phyloP scores from a whole-genome alignment of 2,888 invertebrate genomes.

The Synanthedon andrenaeformis region DNA sequence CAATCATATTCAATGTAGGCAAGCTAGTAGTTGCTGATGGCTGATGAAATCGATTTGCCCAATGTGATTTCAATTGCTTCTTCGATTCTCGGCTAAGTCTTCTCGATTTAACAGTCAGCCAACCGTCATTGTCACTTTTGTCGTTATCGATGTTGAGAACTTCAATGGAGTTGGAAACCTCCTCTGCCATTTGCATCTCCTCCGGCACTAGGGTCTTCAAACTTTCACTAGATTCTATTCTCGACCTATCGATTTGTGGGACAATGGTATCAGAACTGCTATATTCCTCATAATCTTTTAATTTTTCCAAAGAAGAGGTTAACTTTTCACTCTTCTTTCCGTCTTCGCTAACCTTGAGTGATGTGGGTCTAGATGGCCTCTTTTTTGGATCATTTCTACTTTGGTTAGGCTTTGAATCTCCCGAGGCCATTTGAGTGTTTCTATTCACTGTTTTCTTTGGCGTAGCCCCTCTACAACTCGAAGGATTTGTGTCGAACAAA shows the following conservation, averaged over 20 bases:
- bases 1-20: slow-evolving; percentile 75
- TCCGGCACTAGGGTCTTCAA: slow-evolving; percentile 62
- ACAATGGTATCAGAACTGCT: slow-evolving; percentile 72
- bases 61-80: slow-evolving; percentile 75
- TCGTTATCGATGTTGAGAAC: slow-evolving; percentile 51
- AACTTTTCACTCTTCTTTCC: slow-evolving; percentile 33
- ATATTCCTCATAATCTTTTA: slow-evolving; percentile 49
- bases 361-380: slow-evolving; percentile 35
- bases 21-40: slow-evolving; percentile 86
- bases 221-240: slow-evolving; percentile 63
- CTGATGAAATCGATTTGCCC: slow-evolving; percentile 82
- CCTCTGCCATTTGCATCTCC: slow-evolving; percentile 27
- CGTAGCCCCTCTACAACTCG: slow-evolving; percentile 22
- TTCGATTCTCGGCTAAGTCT: slow-evolving; percentile 69
- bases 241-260: slow-evolving; percentile 48
- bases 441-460: slow-evolving; percentile 30
- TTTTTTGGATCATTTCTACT: slow-evolving; percentile 39
- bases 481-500: slow-evolving; percentile 42
- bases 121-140: slow-evolving; percentile 76
- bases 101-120: slow-evolving; percentile 89
- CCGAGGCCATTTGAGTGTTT: slow-evolving; percentile 34
- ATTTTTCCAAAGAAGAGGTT: slow-evolving; percentile 31
- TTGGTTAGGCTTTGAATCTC: slow-evolving; percentile 33
- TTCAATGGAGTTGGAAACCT: slow-evolving; percentile 56
- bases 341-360: slow-evolving; percentile 45